Base-by-base conservation (phyloP, 2,113 vertebrate genomes). In the Bos taurus region DNA sequence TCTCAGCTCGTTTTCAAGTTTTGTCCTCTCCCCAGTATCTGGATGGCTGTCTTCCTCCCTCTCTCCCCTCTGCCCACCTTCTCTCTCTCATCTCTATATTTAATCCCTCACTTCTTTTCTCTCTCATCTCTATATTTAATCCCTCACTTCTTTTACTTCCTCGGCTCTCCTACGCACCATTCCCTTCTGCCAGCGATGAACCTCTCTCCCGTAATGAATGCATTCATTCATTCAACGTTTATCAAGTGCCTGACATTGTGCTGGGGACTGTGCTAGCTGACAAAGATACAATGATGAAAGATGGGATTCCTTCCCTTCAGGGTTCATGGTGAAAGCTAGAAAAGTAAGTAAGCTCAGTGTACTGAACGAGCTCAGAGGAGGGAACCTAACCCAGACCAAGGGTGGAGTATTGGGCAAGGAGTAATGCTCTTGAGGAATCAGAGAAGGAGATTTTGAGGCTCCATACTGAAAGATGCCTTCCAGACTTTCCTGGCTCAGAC, bases 221-320 rank as follows among this genome's bases (percentile, higher is more conserved):
- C 28, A 46, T 88, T 96, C 33, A 93, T 96, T 96, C 52, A 83
- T 93, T 95, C 46, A 88, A 1, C n/a, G 13, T 81, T 97, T 97
- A 40, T 92, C 43, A 54, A 92, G 59, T 74, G 25, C 10, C 50
- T 71, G 36, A 5, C 52, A 56, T 83, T 77, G 62, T 91, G 52
- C 83, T 77, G 19, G 23, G 50, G 59, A 85, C 56, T 81, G 46
- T 83, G 40, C 81, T 88, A 57, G 36, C 59, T 57, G 54, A 77
- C 62, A 96, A 86, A 36, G 56, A 95, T 56, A 40, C 50, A 85
- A 3, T 59, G 30, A 87, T 23, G 40, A 84, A 60, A 90, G 15
- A 6, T 83, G 9, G 80, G 28, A 17, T 50, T 88, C 59, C 80
- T 46, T 17, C 46, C 60, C 21, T 74, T 64, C 52, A 90, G 36